These are phyloP conservation scores for Callinectes sapidus DNA, from an alignment of 2,888 invertebrate genomes.

Conservation along the genomic window DNA sequence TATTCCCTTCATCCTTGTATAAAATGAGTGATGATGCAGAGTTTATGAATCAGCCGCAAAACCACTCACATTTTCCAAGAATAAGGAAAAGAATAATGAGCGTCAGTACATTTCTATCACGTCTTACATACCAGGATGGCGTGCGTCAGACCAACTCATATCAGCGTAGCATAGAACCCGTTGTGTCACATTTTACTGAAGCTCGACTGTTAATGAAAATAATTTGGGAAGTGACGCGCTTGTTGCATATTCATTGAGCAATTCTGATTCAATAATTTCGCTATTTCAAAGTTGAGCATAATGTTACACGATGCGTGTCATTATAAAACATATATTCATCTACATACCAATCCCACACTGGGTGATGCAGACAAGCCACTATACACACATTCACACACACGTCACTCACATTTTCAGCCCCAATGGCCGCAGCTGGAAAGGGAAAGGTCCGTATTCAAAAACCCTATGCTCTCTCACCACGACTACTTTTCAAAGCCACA, in stretches of 20 bases:
- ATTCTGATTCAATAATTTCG: background rate
- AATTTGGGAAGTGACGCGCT: background rate
- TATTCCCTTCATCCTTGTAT: background rate
- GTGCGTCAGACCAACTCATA: background rate
- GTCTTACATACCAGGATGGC: background rate
- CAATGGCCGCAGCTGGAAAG: no score
- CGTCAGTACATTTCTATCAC: background rate
- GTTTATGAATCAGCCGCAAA: background rate
- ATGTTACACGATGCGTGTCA: background rate
- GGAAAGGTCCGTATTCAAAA: no score
- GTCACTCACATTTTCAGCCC: no score
- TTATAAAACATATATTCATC: background rate
- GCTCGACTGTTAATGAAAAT: background rate
- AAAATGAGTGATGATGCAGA: background rate
- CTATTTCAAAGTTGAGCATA: background rate
- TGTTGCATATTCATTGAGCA: background rate
- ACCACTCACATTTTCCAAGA: no score
- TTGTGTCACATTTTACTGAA: background rate
- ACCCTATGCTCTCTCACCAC: no score
- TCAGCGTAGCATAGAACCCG: background rate
- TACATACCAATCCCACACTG: no score
- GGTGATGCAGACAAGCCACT: no score
- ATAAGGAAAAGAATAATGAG: no score
- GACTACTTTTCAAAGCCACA: no score
- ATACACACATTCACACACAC: no score